Base-by-base conservation (phyloP, 2,888 invertebrate species). In the Vanessa cardui region DNA sequence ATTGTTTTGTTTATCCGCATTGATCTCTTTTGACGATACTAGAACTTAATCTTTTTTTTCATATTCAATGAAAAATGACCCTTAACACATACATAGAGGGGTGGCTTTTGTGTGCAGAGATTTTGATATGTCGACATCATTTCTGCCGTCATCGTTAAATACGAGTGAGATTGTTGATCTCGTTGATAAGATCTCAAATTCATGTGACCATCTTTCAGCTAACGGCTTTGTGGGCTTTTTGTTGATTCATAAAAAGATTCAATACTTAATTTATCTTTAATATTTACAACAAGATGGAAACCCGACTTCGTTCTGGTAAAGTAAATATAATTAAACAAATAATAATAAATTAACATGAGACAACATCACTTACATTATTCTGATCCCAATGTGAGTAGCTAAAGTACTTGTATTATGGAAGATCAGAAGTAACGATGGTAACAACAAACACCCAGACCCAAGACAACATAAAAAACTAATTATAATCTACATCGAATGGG, bases 101-200 rank as follows among this genome's bases (percentile, higher is more conserved):
- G 50, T 50, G 50, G 12, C 6, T 50, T 50, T 50, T 21, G 50
- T 5, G 8, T 21, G 20, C 9, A 50, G 6, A 21, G 0, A 15
- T 21, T 49, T 39, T 15, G 21, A 20, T 5, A 50, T 21, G 18
- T 50, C 71, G 63, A 72, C 58, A 63, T 70, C 69, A 72, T 67
- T 70, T 39, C 69, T 65, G 64, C 62, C 70, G 68, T 75, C 70
- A 74, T 68, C 75, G 71, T 75, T 75, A 73, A 74, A 70, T 66
- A 68, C 52, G 63, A 66, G 61, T 64, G 68, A 60, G 39, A 58
- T 39, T 4, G 39, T 39, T 39, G 59, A 59, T 66, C 64, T 64
- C 62, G 54, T 61, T 72, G 70, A 70, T 72, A 72, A 72, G 65
- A 73, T 73, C 52, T 31, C 31, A 16, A 54, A 54, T 54, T 54